Evolutionary conservation across 2,888 invertebrate genomes (phyloP), one percentile per base, ranked within the genome.

Genomic region (Asteroscopus sphinx): DNA sequence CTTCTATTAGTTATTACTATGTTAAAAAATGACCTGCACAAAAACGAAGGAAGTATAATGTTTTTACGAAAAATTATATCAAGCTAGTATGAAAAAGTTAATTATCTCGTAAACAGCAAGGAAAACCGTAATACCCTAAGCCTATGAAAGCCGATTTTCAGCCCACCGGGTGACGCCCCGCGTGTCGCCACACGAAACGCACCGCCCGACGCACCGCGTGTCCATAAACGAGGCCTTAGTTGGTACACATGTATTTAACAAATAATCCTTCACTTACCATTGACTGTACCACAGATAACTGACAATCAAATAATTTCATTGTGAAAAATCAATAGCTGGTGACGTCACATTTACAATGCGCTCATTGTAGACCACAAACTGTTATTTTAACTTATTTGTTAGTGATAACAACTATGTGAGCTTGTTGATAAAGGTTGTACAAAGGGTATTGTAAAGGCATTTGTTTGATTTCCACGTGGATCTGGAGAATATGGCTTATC

Each of bases 331-430:
- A 72, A 72, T 66, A 68, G 39, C 5, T 8, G 17, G n/a, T 59
- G 46, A 58, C 45, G 30, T 56, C 47, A 59, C 12, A 11, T 3
- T 4, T 35, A 52, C 36, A 57, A 58, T 46, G 46, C 15, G 6
- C 7, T 53, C 53, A 47, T 67, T 70, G 45, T 65, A 11, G 12
- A 26, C n/a, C 1, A 39, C 25, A 30, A n/a, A 51, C 45, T 59
- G 61, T 68, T 68, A 65, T 72, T 59, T 60, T 45, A 56, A 47
- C 25, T 48, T 69, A 67, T 67, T 73, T 61, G 70, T 70, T 6
- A 39, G 7, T 30, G 73, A 73, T 73, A 70, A 62, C 56, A 47
- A 17, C 7, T 57, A 25, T 41, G 35, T 41, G 15, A 12, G 32
- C 45, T 9, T 44, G 58, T 60, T 53, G 73, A 69, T 66, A 73